Evolutionary conservation across 1,140 invertebrate genomes (phyloP), one percentile per base, ranked within the genome.

Genomic region (Plodia interpunctella): DNA sequence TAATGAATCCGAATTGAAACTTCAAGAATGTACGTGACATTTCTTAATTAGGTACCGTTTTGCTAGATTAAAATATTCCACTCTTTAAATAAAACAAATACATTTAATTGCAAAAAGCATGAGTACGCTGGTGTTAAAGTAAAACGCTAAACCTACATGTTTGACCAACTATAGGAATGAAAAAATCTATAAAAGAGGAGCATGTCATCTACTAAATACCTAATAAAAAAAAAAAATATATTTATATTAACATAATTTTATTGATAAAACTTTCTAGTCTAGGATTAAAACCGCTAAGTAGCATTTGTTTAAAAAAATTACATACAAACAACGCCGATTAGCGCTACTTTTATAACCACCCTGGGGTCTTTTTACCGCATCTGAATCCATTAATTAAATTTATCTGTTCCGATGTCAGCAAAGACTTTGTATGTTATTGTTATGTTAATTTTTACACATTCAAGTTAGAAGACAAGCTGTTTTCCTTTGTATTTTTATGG

Each of bases 1-100:
- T 53, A 53, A 53, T 25, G 18, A 53, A 53, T 53, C 13, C 20
- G 17, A n/a, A 53, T 44, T 53, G 21, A 53, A 53, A 53, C 19
- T 53, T 20, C 51, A n/a, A 53, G 19, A 25, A 21, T 25, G 51
- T 53, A 53, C 51, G 51, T 53, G 51, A 25, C 51, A 25, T 2
- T 20, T 53, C 20, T 53, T 53, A 21, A 25, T 25, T 53, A 53
- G 21, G 17, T 53, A 10, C 21, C 11, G n/a, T 13, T 53, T 25
- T n/a, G 5, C 13, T 53, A 25, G 13, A 53, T 25, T 20, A 25
- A 53, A 53, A n/a, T 6, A 8, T 25, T 53, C n/a, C 21, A n/a
- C 51, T 20, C 25, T 21, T 21, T 53, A 15, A 44, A 15, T 44
- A n/a, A n/a, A n/a, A n/a, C n/a, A n/a, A n/a, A n/a, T n/a, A n/a